Evolutionary conservation across 2,797 vertebrate genomes (phyloP), one percentile per base, ranked within the genome.

Genomic region (Ctenosaura bakeri): DNA sequence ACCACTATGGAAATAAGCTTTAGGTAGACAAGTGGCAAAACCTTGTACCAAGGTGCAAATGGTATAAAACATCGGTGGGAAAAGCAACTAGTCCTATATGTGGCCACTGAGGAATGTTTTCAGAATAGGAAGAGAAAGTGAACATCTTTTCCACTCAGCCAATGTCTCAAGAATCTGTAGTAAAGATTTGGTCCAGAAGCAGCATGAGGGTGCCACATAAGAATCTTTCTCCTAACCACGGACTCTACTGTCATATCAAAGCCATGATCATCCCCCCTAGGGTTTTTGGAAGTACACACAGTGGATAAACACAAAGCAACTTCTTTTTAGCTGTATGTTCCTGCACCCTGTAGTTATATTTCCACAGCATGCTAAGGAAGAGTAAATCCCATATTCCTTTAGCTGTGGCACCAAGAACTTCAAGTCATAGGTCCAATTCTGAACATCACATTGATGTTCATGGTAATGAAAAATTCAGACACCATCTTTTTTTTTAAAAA

Each of bases 201-300:
- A 52, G 54, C 3, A 59, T n/a, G 10, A 64, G 38, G 1, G 12
- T 42, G 29, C 26, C 54, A 76, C 29, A 85, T n/a, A 71, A 38
- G 32, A 77, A 24, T 52, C 35, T 82, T 66, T 52, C 16, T 87
- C 0, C 32, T 16, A 87, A 56, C 79, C 78, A 10, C 42, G 3
- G 52, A 6, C 3, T 76, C 24, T 74, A 22, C 20, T 54, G 46
- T 29, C 62, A 52, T 35, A 10, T 18, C 24, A 54, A 22, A 29
- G 35, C 7, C 79, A 20, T 50, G 32, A 80, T 50, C 59, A 26
- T n/a, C 52, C 59, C 73, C 3, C 32, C n/a, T 62, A 85, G 6
- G 46, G 5, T 50, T 76, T 85, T 78, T 50, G 3, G 46, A 88
- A 90, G 94, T 84, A 35, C 38, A 46, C 42, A 52, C 92, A 93